Percentiles rank a stretch among this genome's conserved stretches.
Evolutionary conservation across 2,888 invertebrate genomes (phyloP).

Genomic region (Chromoteleia sp.): DNA sequence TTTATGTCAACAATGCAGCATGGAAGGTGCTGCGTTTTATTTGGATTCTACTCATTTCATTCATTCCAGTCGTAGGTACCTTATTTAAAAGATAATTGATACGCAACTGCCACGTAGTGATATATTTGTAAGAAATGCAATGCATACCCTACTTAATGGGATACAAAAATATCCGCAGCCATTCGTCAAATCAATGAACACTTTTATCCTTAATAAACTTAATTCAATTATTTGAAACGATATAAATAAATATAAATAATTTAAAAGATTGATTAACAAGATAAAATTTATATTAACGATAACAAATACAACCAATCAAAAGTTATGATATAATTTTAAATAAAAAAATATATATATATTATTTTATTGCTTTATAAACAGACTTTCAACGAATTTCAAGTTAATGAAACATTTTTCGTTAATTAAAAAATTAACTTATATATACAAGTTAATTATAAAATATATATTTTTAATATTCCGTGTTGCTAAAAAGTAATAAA

Average conservation of each 20-base stretch:
- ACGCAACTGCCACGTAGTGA: slow-evolving; percentile 51
- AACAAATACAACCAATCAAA: too few species aligned
- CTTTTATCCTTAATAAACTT: neutral
- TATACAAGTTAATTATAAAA: too few species aligned
- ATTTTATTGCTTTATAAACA: too few species aligned
- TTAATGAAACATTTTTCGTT: too few species aligned
- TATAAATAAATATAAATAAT: neutral
- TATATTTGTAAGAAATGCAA: slow-evolving; percentile 44
- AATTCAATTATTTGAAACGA: too few species aligned
- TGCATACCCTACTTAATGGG: slow-evolving; percentile 14
- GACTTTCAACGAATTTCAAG: too few species aligned
- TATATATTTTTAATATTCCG: too few species aligned
- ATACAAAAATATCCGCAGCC: slow-evolving; percentile 23
- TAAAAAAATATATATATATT: too few species aligned
- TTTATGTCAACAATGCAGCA: neutral
- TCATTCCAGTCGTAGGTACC: slow-evolving; percentile 30
- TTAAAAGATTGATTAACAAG: neutral
- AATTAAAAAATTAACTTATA: too few species aligned
- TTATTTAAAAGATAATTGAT: slow-evolving; percentile 52
- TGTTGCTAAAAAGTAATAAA: neutral
- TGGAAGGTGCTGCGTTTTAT: neutral
- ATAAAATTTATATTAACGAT: too few species aligned
- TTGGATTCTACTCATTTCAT: slow-evolving; percentile 15
- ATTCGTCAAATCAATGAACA: slow-evolving; percentile 3
- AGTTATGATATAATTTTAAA: too few species aligned